Evolutionary conservation across 2,113 vertebrate species (phyloP).

Genomic region (Bostrychus sinensis): DNA sequence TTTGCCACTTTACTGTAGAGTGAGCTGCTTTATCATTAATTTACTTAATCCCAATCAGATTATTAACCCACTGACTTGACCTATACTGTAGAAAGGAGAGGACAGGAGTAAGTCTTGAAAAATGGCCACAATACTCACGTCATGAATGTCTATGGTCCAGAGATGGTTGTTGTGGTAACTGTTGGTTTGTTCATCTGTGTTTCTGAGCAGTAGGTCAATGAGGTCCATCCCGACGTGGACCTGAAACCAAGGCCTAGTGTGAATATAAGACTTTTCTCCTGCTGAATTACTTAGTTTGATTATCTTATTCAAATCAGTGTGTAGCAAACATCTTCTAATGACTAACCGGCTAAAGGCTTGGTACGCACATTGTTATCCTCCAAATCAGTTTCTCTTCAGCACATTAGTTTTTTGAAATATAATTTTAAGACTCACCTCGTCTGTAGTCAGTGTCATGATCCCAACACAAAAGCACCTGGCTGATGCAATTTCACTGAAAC

Average conservation of each 20-base stretch:
- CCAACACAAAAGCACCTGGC: constrained; percentile 28
- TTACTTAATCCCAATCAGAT: background rate
- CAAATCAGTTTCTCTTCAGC: too few species aligned
- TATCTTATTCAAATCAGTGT: background rate
- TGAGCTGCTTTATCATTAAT: background rate
- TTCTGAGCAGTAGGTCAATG: constrained; percentile 85
- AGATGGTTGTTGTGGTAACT: constrained; percentile 36
- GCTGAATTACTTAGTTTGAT: background rate
- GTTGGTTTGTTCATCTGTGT: constrained; percentile 76
- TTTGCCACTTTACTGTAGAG: background rate
- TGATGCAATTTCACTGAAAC: constrained; percentile 43
- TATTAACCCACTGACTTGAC: background rate
- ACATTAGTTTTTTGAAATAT: background rate
- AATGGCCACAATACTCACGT: constrained; percentile 69
- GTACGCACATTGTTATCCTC: too few species aligned
- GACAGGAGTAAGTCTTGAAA: background rate
- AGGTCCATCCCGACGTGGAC: constrained; percentile 76
- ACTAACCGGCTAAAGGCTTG: background rate
- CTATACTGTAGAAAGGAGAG: background rate
- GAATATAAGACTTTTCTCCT: background rate
- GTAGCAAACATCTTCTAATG: background rate
- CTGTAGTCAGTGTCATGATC: constrained; percentile 54
- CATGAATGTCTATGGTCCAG: constrained; percentile 67
- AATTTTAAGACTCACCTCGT: constrained; percentile 55
- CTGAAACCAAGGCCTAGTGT: constrained; percentile 28